Base-by-base conservation (phyloP, 1,140 invertebrate species). In the Drosophila repleta region DNA sequence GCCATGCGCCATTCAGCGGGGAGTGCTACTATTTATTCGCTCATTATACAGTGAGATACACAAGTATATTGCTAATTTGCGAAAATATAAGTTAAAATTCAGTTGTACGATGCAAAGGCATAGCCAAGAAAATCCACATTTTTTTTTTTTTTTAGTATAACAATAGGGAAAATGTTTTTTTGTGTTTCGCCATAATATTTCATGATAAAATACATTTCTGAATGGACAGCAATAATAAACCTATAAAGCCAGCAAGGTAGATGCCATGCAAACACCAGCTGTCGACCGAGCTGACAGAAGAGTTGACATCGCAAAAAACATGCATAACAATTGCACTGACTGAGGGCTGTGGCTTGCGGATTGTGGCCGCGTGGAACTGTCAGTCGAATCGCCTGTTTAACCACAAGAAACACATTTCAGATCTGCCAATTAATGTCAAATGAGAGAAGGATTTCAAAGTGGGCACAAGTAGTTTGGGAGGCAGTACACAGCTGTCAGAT, bases 361-460 rank as follows among this genome's bases (percentile, higher is more conserved):
- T 51, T 62, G 46, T 4, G 26, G 29, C 18, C 21, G 58, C 20
- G 58, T 15, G 26, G 11, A 53, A 13, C 49, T 53, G 61, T 18
- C 26, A 64, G 11, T 53, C 49, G 49, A 17, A 45, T 46, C 41
- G n/a, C 29, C 37, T 43, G 39, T 32, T 63, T 32, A 63, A 53
- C 39, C 51, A 53, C 26, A 55, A 55, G 49, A 64, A 45, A 35
- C 37, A 26, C 52, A 55, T 39, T 24, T 39, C 52, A 21, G 18
- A n/a, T 21, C 17, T 64, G 39, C 39, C 43, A 55, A 20, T 32
- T 64, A 64, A 55, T 64, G 61, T 43, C 8, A 55, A 35, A 64
- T 64, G 39, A n/a, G 18, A 3, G 10, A 5, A 17, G 7, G 4
- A 13, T 43, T 53, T 63, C 13, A 41, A 6, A 3, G 3, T 8